Evolutionary conservation across 2,797 vertebrate species (phyloP).

Genomic region (Semotilus atromaculatus): DNA sequence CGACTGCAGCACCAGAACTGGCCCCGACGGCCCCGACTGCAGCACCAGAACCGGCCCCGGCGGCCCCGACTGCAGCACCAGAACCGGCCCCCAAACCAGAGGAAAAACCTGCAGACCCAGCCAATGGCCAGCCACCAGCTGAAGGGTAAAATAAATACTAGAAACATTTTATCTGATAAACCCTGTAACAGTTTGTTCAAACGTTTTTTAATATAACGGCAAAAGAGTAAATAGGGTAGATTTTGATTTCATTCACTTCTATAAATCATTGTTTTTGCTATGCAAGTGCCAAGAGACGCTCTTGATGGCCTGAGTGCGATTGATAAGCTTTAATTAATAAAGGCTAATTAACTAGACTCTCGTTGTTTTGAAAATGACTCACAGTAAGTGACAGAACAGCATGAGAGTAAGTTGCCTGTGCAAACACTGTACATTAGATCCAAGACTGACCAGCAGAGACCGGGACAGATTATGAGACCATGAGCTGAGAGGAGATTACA

Average conservation of each 20-base stretch:
- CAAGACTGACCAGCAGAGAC: slow-evolving; percentile 52
- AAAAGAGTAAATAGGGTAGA: not conserved
- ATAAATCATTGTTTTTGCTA: not conserved
- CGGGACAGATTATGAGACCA: slow-evolving; percentile 67
- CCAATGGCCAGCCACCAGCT: slow-evolving; percentile 57
- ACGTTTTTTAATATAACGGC: not conserved
- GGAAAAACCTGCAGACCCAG: slow-evolving; percentile 43
- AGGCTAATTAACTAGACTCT: slow-evolving; percentile 4
- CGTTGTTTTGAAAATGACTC: not conserved
- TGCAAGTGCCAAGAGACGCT: not conserved
- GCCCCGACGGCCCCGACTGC: no score
- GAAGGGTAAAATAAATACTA: slow-evolving; percentile 67
- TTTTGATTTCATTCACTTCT: not conserved
- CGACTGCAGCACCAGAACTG: not conserved
- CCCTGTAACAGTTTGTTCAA: not conserved
- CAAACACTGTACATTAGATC: slow-evolving; percentile 57
- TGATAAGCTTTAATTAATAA: slow-evolving; percentile 54
- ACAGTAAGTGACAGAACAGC: slow-evolving; percentile 3
- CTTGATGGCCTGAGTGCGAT: slow-evolving; percentile 59
- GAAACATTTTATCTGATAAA: not conserved
- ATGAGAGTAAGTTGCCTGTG: slow-evolving; percentile 48
- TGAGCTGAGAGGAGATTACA: slow-evolving; percentile 75
- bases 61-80: slow-evolving; percentile 21
- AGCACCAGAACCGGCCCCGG: not conserved
- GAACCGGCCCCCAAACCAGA: slow-evolving; percentile 44